Percentiles rank a stretch among this genome's conserved stretches.
These are phyloP conservation scores for Egretta garzetta DNA, from an alignment of 2,113 vertebrate genomes.

Conservation along the genomic window DNA sequence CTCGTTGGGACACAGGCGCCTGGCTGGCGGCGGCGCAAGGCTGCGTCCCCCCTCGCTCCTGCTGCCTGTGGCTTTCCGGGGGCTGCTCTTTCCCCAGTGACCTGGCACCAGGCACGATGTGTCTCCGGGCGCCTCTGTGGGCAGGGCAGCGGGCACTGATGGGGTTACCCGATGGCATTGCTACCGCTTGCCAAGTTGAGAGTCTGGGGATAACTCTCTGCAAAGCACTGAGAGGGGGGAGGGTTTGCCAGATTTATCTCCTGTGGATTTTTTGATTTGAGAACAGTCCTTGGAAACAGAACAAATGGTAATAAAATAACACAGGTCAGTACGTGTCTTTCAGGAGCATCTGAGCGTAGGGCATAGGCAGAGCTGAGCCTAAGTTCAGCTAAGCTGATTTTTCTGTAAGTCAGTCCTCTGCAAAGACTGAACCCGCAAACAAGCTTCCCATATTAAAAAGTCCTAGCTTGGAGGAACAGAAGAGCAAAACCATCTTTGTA, in stretches of 20 bases:
- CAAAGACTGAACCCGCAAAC: conserved; percentile 24
- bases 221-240: background rate
- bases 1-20: too few relatives aligned
- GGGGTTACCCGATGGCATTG: background rate
- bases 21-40: fast-evolving
- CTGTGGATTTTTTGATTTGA: background rate
- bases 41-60: fast-evolving
- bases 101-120: background rate
- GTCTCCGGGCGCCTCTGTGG: background rate
- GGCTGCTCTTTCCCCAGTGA: background rate
- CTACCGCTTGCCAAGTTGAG: background rate
- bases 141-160: background rate
- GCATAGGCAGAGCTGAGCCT: background rate
- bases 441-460: conserved; percentile 28
- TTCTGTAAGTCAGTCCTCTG: background rate
- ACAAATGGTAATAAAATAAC: background rate
- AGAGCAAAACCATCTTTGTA: background rate
- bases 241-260: background rate
- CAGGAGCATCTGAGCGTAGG: background rate
- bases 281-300: background rate
- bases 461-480: background rate
- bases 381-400: background rate
- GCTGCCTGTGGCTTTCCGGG: background rate
- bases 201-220: background rate
- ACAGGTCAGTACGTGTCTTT: background rate